These are phyloP conservation scores for Pocillopora verrucosa DNA, from an alignment of 64 coral and sea anemone genomes.

Conservation along the genomic window DNA sequence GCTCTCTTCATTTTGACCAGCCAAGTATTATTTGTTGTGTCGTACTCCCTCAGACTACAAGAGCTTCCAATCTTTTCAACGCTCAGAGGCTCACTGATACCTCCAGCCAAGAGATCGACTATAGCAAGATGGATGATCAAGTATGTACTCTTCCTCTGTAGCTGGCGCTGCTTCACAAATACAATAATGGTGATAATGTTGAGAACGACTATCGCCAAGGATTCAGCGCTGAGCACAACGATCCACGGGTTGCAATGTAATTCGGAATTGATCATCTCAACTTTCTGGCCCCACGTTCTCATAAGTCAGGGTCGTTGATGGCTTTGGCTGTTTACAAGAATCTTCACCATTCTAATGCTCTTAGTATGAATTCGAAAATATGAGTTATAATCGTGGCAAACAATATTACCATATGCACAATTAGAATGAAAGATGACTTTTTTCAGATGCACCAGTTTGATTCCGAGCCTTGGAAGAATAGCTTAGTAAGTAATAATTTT, in stretches of 20 bases:
- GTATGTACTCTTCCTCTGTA: background rate
- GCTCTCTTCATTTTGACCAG: background rate
- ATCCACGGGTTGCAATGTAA: background rate
- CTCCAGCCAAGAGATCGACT: background rate
- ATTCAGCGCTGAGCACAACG: background rate
- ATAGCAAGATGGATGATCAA: background rate
- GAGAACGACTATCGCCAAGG: background rate
- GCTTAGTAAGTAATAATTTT: too few species aligned
- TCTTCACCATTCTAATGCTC: too few species aligned
- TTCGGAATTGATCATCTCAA: background rate
- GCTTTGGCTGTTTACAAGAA: too few species aligned
- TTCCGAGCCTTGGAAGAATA: too few species aligned
- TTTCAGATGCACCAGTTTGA: too few species aligned
- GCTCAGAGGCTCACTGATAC: background rate
- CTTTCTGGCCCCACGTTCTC: background rate
- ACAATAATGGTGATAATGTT: background rate
- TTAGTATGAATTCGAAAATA: too few species aligned
- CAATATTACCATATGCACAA: too few species aligned
- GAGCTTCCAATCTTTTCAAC: background rate
- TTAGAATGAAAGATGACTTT: too few species aligned
- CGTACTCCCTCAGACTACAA: background rate
- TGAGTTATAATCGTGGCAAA: too few species aligned
- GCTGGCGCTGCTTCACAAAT: background rate
- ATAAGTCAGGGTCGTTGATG: too few species aligned
- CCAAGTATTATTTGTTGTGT: background rate